Percentiles rank a stretch among this genome's conserved stretches.
These are phyloP conservation scores for Ptyas mucosa DNA, from an alignment of 2,113 vertebrate genomes.

Conservation along the genomic window DNA sequence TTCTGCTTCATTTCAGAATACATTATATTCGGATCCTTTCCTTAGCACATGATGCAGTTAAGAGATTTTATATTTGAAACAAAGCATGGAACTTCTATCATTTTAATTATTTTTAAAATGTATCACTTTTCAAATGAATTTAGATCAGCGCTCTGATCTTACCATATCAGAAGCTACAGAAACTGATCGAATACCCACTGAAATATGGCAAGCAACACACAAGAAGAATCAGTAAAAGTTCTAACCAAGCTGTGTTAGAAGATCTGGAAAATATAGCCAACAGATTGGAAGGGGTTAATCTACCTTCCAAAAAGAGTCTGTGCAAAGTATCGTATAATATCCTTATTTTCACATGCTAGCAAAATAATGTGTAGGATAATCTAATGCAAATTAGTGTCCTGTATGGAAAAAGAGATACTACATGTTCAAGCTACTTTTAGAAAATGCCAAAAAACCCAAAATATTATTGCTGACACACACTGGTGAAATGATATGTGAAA, in stretches of 20 bases:
- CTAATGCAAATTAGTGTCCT: not conserved
- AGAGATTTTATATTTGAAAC: not conserved
- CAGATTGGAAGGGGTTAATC: not conserved
- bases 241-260: not conserved
- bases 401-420: not conserved
- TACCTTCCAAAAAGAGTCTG: not conserved
- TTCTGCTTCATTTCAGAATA: not conserved
- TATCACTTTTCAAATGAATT: not conserved
- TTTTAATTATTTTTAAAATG: not conserved
- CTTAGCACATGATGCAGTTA: not conserved
- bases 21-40: not conserved
- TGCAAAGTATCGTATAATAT: not conserved
- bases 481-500: not conserved
- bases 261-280: not conserved
- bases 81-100: not conserved
- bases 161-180: not conserved
- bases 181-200: not conserved
- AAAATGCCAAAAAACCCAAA: not conserved
- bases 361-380: not conserved
- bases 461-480: not conserved
- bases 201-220: not conserved
- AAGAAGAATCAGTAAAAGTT: not conserved
- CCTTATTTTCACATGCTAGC: not conserved
- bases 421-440: not conserved
- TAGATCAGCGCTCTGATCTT: not conserved